Base-by-base conservation (phyloP, 2,113 vertebrate species). In the Ascaphus truei region DNA sequence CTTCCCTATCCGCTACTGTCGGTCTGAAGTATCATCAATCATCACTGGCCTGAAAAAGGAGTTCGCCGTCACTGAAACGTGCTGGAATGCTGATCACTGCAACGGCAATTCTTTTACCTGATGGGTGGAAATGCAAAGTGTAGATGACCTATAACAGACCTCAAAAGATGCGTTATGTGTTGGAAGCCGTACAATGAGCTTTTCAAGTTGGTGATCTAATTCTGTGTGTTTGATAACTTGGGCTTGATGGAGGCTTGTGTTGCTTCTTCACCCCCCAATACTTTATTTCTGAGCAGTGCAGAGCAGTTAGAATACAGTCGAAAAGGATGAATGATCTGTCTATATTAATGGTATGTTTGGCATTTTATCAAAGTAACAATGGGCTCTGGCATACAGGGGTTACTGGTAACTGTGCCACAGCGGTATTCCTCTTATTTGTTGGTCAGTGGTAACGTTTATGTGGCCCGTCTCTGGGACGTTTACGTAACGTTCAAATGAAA, bases 1-100 rank as follows among this genome's bases (percentile, higher is more conserved):
- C 79, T 84, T 81, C 80, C 86, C 80, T 85, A 65, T 85, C 86
- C 8, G 71, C 80, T 84, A 79, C 84, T 29, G 73, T 85, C 72
- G 77, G 60, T 52, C 80, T 78, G 83, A 79, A 77, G 74, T 77
- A 43, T 84, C 86, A 88, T 90, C 85, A 83, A 84, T 93, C 87
- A 86, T 79, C 73, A n/a, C 75, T 82, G 81, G 78, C 58, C 78
- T 80, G 65, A 78, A 83, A 83, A 78, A 79, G 83, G 69, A 66
- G 71, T 76, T 85, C 81, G 78, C 83, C 71, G 59, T 75, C 75
- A 81, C 72, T 60, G 34, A 78, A 77, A 76, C 84, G 81, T 7
- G 2, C 68, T 83, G 83, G 84, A 84, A 89, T 85, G 84, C 76
- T 81, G 80, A 77, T 81, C 79, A 80, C 34, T 60, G 43, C 45